These are phyloP conservation scores for Galaxea fascicularis DNA, from an alignment of 92 coral and sea anemone genomes.

Conservation along the genomic window DNA sequence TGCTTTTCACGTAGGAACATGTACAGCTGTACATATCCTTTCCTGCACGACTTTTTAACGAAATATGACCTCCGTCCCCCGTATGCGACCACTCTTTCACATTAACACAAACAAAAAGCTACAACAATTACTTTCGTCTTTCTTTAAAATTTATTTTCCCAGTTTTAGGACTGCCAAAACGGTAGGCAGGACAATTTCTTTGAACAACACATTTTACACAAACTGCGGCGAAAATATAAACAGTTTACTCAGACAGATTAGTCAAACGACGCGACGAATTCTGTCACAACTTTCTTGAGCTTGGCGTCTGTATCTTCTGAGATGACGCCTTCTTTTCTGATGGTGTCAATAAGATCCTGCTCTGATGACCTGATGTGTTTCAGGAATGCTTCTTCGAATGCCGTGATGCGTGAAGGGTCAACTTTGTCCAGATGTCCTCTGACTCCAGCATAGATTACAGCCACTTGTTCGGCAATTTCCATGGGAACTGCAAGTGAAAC, in stretches of 20 bases:
- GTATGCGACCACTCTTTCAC: background rate
- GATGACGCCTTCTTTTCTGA: slow-evolving; percentile 91
- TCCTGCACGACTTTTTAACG: too few relatives aligned
- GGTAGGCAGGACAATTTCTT: slow-evolving; percentile 24
- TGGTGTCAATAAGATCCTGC: slow-evolving; percentile 88
- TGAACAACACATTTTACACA: slow-evolving; percentile 47
- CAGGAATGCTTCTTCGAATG: slow-evolving; percentile 95
- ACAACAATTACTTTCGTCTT: background rate
- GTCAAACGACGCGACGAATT: slow-evolving; percentile 92
- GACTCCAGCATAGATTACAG: slow-evolving; percentile 98
- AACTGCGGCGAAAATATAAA: slow-evolving; percentile 49
- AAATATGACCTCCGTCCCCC: too few relatives aligned
- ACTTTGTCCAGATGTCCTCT: slow-evolving; percentile 97
- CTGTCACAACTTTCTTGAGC: slow-evolving; percentile 88
- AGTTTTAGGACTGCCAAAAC: slow-evolving; percentile 24
- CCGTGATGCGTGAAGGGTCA: slow-evolving; percentile 96
- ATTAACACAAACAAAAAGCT: background rate
- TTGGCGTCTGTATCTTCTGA: slow-evolving; percentile 94
- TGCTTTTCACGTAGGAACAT: too few relatives aligned
- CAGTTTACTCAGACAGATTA: slow-evolving; percentile 37
- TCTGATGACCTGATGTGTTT: slow-evolving; percentile 94
- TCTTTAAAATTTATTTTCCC: slow-evolving; percentile 21
- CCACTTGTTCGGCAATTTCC: slow-evolving; percentile 99
- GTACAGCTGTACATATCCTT: too few relatives aligned
- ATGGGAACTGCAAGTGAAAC: slow-evolving; percentile 79